phyloP scores from a whole-genome alignment of 1,140 invertebrate genomes.

The Bombus haemorrhoidalis region DNA sequence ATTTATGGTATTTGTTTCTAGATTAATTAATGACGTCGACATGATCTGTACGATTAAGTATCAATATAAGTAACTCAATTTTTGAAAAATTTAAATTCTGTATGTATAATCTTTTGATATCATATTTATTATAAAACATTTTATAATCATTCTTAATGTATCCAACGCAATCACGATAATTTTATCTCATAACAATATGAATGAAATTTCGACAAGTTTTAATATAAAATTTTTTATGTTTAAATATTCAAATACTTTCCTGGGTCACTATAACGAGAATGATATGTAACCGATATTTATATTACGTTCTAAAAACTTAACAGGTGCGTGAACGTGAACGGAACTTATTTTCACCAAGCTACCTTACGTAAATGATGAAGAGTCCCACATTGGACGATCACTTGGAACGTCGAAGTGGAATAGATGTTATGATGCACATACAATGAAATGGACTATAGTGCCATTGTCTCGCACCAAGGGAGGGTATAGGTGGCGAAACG shows the following conservation, averaged over 20 bases:
- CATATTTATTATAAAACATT: too few relatives aligned
- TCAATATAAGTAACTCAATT: background rate
- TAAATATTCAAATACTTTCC: too few relatives aligned
- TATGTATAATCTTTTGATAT: too few relatives aligned
- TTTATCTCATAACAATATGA: background rate
- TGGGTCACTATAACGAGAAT: too few relatives aligned
- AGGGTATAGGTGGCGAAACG: slow-evolving; percentile 71
- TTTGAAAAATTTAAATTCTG: background rate
- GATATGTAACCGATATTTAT: too few relatives aligned
- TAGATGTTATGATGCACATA: slow-evolving; percentile 31
- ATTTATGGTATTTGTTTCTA: too few relatives aligned
- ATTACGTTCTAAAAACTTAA: background rate
- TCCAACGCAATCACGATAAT: background rate
- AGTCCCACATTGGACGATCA: slow-evolving; percentile 36
- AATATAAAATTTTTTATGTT: too few relatives aligned
- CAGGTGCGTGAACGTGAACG: background rate
- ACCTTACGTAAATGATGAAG: slow-evolving; percentile 56
- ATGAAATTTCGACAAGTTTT: too few relatives aligned
- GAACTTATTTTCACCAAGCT: slow-evolving; percentile 27
- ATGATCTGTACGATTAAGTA: too few relatives aligned
- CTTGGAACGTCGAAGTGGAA: slow-evolving; percentile 9
- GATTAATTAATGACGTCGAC: too few relatives aligned
- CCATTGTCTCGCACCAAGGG: slow-evolving; percentile 65
- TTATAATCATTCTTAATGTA: too few relatives aligned
- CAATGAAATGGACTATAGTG: slow-evolving; percentile 61